These are phyloP conservation scores for Heliconius cydno DNA, from an alignment of 2,888 invertebrate genomes.

Conservation along the genomic window DNA sequence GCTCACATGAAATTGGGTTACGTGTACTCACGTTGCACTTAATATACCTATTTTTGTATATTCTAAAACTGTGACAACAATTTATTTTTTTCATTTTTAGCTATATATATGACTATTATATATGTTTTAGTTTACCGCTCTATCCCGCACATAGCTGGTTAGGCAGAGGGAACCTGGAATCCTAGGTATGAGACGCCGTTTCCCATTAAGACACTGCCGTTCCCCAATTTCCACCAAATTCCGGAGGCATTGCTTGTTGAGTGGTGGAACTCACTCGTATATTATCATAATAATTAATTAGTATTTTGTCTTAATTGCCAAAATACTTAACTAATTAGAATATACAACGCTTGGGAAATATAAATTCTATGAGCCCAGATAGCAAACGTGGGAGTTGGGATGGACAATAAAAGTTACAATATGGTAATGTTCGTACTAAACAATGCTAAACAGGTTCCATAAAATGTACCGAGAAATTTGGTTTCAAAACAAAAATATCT, in stretches of 20 bases:
- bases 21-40: conserved; percentile 17
- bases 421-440: conserved; percentile 15
- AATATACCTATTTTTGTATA: not conserved
- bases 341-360: not conserved
- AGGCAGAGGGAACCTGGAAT: too few relatives aligned
- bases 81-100: not conserved
- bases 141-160: not conserved
- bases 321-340: not conserved
- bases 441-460: conserved; percentile 15
- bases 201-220: too few relatives aligned
- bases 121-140: not conserved
- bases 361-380: not conserved
- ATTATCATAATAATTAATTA: too few relatives aligned
- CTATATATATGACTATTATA: not conserved
- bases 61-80: not conserved
- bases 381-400: not conserved
- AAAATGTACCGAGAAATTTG: conserved; percentile 11
- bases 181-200: too few relatives aligned
- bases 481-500: conserved; percentile 5
- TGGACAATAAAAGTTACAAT: not conserved
- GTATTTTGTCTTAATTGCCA: too few relatives aligned
- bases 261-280: too few relatives aligned
- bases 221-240: too few relatives aligned
- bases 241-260: too few relatives aligned
- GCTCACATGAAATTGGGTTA: conserved; percentile 20